phyloP scores from a whole-genome alignment of 2,113 vertebrate genomes.

The Chaenocephalus aceratus region DNA sequence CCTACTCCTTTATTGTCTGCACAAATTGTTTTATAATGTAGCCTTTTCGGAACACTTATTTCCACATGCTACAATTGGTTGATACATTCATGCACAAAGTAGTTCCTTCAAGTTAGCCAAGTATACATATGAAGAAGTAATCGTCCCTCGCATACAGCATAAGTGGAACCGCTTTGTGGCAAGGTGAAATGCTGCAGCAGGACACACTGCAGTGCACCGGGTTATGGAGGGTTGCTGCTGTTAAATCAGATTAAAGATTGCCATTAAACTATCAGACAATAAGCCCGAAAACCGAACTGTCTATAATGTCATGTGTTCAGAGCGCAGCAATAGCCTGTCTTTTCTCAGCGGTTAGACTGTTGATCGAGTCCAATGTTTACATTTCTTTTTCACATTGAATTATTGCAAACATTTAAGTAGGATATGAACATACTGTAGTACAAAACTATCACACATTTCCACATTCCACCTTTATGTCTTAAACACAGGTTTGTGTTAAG shows the following conservation, averaged over 20 bases:
- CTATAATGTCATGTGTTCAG: neutral
- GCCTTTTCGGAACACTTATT: neutral
- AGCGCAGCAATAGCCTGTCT: neutral
- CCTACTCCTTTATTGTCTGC: neutral
- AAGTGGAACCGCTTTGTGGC: neutral
- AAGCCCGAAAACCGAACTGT: neutral
- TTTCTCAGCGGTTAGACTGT: neutral
- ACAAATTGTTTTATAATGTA: neutral
- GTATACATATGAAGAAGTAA: neutral
- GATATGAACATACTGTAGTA: neutral
- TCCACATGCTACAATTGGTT: neutral
- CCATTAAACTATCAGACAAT: conserved; percentile 6
- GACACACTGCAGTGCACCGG: neutral
- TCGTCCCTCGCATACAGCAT: neutral
- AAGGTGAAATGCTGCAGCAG: conserved; percentile 11
- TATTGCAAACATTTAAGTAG: neutral
- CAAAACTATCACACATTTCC: neutral
- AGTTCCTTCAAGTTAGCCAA: neutral
- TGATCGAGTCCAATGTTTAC: neutral
- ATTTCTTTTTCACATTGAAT: neutral
- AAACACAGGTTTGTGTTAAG: neutral
- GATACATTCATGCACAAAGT: neutral
- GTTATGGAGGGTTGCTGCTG: conserved; percentile 6
- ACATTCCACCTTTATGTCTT: neutral
- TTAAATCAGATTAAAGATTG: conserved; percentile 21